Conservation (phyloP, 2,888 invertebrate species). For the Sthenelais limicola region DNA sequence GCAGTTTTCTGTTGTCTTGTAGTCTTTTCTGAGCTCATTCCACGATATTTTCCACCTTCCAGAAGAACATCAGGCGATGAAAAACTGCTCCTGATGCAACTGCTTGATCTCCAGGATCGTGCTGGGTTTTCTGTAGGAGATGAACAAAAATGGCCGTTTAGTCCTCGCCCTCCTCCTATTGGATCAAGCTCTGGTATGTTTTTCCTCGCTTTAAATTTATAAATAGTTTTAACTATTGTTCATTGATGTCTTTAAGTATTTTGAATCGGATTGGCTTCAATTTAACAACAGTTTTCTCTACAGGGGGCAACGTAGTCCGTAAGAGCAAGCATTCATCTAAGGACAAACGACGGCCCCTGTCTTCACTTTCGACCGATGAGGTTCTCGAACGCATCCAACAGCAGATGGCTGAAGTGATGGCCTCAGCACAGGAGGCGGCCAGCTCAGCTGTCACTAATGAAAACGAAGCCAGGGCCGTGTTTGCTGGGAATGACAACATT, state of each 20-base stretch:
- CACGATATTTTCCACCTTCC: too few species aligned
- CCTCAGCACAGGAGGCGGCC: slow-evolving; percentile 65
- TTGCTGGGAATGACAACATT: slow-evolving; percentile 21
- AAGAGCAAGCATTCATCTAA: slow-evolving; percentile 3
- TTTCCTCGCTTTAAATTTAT: not conserved
- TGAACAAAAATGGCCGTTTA: slow-evolving; percentile 42
- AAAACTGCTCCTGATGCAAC: slow-evolving; percentile 77
- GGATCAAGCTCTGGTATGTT: slow-evolving; percentile 30
- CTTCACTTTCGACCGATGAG: slow-evolving; percentile 47
- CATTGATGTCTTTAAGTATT: not conserved
- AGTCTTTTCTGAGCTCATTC: too few species aligned
- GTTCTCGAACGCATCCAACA: slow-evolving; percentile 65
- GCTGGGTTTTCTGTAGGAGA: not conserved
- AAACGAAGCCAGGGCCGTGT: slow-evolving; percentile 57
- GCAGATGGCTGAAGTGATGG: slow-evolving; percentile 66
- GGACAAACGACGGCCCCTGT: slow-evolving; percentile 12
- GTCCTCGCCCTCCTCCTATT: slow-evolving; percentile 37
- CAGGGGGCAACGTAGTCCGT: slow-evolving; percentile 17
- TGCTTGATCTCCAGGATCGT: slow-evolving; percentile 73
- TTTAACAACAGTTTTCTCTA: not conserved
- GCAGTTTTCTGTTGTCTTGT: too few species aligned
- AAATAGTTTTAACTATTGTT: not conserved
- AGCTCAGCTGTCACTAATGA: slow-evolving; percentile 66
- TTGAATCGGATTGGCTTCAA: not conserved
- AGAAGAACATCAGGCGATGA: slow-evolving; percentile 56